Base-by-base conservation (phyloP, 2,888 invertebrate genomes). In the Sinodicranocentrus sp. region DNA sequence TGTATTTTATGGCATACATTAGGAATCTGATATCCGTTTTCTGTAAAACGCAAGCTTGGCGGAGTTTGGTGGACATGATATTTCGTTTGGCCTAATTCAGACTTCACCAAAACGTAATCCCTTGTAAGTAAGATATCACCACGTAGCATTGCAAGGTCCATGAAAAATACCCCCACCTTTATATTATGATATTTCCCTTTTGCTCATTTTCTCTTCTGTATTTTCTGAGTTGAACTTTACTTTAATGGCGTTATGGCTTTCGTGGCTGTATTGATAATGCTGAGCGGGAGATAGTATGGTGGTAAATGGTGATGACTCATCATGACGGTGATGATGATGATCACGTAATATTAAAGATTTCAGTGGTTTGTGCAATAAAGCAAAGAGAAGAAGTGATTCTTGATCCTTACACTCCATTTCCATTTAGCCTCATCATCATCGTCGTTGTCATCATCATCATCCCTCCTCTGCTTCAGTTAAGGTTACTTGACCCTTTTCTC, bases 391-490 rank as follows among this genome's bases (percentile, higher is more conserved):
- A 61, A 78, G 78, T 61, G 71, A 73, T 80, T 80, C 67, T 73
- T 65, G 57, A 80, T 80, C 80, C 72, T 80, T 67, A 57, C 72
- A 73, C 80, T 80, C 72, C 80, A 72, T 73, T 80, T 67, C 72
- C 80, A 80, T 67, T 80, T 80, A 61, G 59, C 67, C 28, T 52
- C 28, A 61, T 43, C 67, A 70, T 59, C 48, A 78, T 57, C 57
- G 57, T 57, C 57, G 17, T 54, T 13, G 23, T 57, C 44, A 8
- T 57, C 57, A 67, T 61, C 61, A 61, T 59, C 61, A 59, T 73
- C 43, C 19, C 2, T 25, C 13, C 65, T 43, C 44, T 17, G 13
- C 43, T 44, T 65, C 65, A 65, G 33, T n/a, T 10, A 6, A 48
- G 6, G 59, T 25, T 25, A 65, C 65, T 65, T 43, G 65, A 65